These are phyloP conservation scores for Theretra japonica DNA, from an alignment of 2,888 invertebrate species.

Conservation along the genomic window DNA sequence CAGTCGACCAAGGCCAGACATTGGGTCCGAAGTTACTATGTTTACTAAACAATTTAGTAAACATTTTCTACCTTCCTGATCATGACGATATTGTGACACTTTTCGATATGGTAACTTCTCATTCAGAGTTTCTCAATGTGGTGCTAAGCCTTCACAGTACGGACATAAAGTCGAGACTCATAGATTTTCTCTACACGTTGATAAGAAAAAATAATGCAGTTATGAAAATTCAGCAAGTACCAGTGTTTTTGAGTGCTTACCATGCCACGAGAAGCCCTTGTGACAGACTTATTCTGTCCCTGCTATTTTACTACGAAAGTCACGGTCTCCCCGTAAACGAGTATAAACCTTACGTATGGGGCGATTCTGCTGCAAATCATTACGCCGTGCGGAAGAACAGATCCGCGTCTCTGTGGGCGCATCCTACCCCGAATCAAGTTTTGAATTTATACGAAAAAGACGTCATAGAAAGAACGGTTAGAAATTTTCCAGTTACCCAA, in stretches of 20 bases:
- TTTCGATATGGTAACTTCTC: constrained; percentile 90
- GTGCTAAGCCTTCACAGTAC: constrained; percentile 83
- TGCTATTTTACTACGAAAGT: constrained; percentile 88
- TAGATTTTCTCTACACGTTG: constrained; percentile 87
- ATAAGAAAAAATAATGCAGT: constrained; percentile 86
- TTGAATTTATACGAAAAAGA: constrained; percentile 88
- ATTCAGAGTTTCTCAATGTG: constrained; percentile 90
- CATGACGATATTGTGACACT: constrained; percentile 81
- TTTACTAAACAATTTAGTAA: constrained; percentile 82
- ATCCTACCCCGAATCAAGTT: constrained; percentile 89
- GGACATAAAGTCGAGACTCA: constrained; percentile 85
- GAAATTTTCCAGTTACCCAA: constrained; percentile 88
- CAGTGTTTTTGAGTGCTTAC: constrained; percentile 91
- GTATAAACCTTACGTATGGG: constrained; percentile 93
- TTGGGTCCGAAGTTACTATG: constrained; percentile 81
- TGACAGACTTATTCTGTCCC: constrained; percentile 88
- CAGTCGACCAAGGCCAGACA: constrained; percentile 60
- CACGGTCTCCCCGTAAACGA: constrained; percentile 86
- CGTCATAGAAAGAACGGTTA: constrained; percentile 87
- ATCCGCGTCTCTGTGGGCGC: constrained; percentile 86
- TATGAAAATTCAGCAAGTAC: constrained; percentile 88
- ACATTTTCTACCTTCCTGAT: constrained; percentile 81
- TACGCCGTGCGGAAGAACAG: constrained; percentile 87
- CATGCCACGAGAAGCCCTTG: constrained; percentile 88
- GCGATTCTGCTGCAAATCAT: constrained; percentile 90